A percentile compares a stretch with the other conserved stretches of the same genome.
Conservation (phyloP, 2,797 vertebrate genomes). For the Parauchenoglanis ngamensis region DNA sequence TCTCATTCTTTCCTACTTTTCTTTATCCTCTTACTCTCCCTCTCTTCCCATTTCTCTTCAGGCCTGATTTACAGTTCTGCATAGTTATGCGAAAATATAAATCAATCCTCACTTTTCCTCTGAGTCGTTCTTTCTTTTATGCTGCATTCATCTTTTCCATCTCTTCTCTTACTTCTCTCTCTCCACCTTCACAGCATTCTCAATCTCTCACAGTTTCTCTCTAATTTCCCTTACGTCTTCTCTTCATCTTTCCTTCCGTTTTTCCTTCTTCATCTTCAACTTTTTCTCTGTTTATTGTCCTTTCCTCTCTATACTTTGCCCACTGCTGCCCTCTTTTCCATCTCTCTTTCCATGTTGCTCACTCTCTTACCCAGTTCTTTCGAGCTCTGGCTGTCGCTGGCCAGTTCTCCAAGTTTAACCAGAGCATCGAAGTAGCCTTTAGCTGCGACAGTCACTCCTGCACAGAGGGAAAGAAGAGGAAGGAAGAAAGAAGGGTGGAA, state of each 20-base stretch:
- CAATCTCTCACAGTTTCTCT: background rate
- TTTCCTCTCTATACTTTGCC: constrained; percentile 31
- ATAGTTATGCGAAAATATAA: background rate
- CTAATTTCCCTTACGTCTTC: background rate
- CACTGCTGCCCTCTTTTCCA: constrained; percentile 23
- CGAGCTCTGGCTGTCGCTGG: constrained; percentile 85
- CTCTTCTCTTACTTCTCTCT: background rate
- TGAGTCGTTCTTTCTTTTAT: background rate
- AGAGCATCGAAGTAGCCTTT: constrained; percentile 86
- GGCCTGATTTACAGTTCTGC: background rate
- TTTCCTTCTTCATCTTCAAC: background rate
- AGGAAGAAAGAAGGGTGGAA: background rate
- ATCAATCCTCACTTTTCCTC: background rate
- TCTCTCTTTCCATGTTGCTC: background rate
- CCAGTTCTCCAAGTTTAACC: constrained; percentile 84
- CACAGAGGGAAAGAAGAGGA: background rate
- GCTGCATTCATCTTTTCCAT: background rate
- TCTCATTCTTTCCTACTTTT: background rate
- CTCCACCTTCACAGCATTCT: background rate
- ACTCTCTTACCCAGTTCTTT: constrained; percentile 79
- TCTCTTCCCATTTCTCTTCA: background rate
- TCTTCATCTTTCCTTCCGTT: background rate
- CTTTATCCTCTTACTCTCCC: background rate
- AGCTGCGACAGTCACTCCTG: constrained; percentile 83
- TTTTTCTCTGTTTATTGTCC: background rate